A percentile compares a stretch with the other conserved stretches of the same genome.
Evolutionary conservation across 2,113 vertebrate species (phyloP).

Genomic region (Apodemus sylvaticus): DNA sequence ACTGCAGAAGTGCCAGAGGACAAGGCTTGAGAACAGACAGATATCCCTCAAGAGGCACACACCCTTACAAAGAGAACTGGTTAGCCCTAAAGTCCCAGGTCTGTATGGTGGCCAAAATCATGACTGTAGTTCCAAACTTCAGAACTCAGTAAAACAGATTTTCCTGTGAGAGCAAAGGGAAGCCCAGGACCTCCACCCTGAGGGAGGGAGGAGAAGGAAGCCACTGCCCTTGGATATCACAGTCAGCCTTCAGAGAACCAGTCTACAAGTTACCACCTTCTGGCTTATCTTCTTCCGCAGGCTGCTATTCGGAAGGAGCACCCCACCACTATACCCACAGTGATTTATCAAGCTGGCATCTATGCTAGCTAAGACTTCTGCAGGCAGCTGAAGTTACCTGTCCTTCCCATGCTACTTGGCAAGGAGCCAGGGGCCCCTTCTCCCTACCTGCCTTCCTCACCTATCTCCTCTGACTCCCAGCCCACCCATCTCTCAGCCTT

Average conservation of each 20-base stretch:
- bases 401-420: background rate
- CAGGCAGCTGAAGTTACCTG: no score
- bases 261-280: background rate
- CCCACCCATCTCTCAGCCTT: background rate
- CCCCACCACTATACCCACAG: background rate
- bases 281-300: background rate
- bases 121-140: conserved; percentile 43
- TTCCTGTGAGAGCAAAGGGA: background rate
- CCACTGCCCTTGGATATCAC: background rate
- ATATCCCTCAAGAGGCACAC: conserved; percentile 61
- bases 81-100: conserved; percentile 69
- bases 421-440: background rate
- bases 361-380: rapidly evolving
- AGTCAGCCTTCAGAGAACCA: background rate
- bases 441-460: background rate
- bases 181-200: background rate
- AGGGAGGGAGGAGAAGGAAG: background rate
- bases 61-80: conserved; percentile 71
- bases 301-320: background rate
- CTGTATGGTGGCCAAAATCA: conserved; percentile 55
- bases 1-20: conserved; percentile 14
- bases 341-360: background rate
- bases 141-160: background rate
- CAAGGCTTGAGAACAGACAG: conserved; percentile 20
- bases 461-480: background rate